A percentile compares a stretch with the other conserved stretches of the same genome.
These are phyloP conservation scores for Dendroctonus valens DNA, from an alignment of 1,140 invertebrate species.

Conservation along the genomic window DNA sequence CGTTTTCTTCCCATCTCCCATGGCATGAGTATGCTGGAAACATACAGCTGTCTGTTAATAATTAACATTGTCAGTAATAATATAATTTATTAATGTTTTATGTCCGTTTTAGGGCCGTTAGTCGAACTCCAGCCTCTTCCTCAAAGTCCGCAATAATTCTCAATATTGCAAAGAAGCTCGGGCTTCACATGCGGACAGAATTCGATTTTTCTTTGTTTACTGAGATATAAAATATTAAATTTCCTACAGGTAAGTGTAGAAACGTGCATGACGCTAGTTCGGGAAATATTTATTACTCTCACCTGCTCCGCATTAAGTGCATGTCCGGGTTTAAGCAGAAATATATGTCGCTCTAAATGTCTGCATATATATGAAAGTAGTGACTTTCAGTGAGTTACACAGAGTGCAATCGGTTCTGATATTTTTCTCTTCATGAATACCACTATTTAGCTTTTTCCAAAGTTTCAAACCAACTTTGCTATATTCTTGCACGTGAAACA, in stretches of 20 bases:
- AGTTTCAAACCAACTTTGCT: too few species aligned
- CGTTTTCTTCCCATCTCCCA: conserved; percentile 73
- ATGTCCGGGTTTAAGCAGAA: too few species aligned
- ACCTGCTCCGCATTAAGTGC: too few species aligned
- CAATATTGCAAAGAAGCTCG: conserved; percentile 11
- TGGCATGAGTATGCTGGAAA: conserved; percentile 80
- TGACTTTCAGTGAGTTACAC: too few species aligned
- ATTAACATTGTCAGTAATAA: background rate
- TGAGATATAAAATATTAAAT: conserved; percentile 23
- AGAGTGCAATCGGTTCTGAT: too few species aligned
- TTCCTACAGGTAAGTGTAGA: conserved; percentile 10
- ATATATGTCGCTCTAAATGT: too few species aligned
- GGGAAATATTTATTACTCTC: too few species aligned
- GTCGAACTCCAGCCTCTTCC: background rate
- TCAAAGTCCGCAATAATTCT: conserved; percentile 12
- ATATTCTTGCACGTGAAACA: too few species aligned
- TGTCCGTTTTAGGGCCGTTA: too few species aligned
- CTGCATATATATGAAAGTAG: too few species aligned
- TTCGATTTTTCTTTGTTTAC: conserved; percentile 25
- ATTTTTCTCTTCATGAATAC: too few species aligned
- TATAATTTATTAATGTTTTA: background rate
- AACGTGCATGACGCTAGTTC: background rate
- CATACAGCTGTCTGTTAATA: background rate
- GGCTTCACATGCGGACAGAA: conserved; percentile 1
- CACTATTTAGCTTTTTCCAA: too few species aligned